Base-by-base conservation (phyloP, 2,888 invertebrate species). In the Lithophane semibrunnea region DNA sequence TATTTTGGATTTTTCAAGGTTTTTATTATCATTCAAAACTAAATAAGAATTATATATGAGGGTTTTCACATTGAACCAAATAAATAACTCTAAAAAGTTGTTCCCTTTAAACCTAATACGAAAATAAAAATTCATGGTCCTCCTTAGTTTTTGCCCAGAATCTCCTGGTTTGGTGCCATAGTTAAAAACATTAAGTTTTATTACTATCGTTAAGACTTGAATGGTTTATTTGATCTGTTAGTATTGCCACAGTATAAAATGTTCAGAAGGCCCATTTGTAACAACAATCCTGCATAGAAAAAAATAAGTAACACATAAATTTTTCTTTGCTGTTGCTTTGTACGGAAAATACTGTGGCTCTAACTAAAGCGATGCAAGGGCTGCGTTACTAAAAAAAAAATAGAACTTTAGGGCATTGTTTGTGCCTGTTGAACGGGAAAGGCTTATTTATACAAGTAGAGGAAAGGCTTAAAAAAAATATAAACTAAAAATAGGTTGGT, bases 121-220 rank as follows among this genome's bases (percentile, higher is more conserved):
- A 64, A 83, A 64, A 83, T 83, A 83, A 83, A 80, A 73, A 80
- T 84, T 76, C 84, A 80, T 73, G 65, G 73, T 65, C 42, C 80
- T 71, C 67, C 56, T 60, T 64, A 60, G 84, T 84, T 84, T 84
- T 81, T 84, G 85, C 84, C 47, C 58, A 54, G 77, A 75, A 75
- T 77, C 83, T 83, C 81, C 84, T 77, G 77, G 64, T 84, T 84
- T 77, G 84, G 85, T 75, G 60, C 84, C 61, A 81, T 84, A 84
- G 84, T 84, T 84, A 84, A 84, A 81, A 81, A 77, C 84, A 84
- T 84, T 84, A 84, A 84, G 74, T 84, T 84, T 84, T 84, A 84
- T 84, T 73, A 56, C 61, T 75, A 84, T 84, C 77, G 84, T 84
- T 84, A 84, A 77, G 84, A 58, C 75, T 73, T 58, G 77, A 75